Evolutionary conservation across 2,797 vertebrate genomes (phyloP).

Genomic region (Florisuga fusca): DNA sequence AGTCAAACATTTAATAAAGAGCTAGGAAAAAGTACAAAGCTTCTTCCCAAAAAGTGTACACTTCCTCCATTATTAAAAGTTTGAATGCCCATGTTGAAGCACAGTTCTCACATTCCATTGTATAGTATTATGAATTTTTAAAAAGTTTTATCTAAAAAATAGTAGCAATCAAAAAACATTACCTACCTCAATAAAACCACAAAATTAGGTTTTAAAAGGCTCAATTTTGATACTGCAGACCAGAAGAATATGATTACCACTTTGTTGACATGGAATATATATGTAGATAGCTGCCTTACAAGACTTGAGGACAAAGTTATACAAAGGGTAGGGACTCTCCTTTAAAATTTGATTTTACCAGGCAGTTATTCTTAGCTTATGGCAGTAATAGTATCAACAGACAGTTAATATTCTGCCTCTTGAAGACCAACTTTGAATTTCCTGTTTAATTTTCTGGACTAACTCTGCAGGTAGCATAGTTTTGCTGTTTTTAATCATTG

Average conservation of each 20-base stretch:
- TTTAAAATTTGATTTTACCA: neutral
- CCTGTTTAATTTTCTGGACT: neutral
- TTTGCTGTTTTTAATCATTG: neutral
- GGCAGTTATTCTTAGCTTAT: neutral
- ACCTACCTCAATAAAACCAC: neutral
- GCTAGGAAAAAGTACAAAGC: neutral
- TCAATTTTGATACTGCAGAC: neutral
- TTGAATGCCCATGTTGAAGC: neutral
- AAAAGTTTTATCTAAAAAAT: neutral
- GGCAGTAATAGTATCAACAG: neutral
- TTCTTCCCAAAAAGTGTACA: neutral
- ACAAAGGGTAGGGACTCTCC: neutral
- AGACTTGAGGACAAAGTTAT: neutral
- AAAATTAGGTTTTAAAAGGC: neutral
- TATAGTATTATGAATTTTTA: accelerated
- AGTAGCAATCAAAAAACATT: neutral
- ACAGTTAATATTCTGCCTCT: accelerated
- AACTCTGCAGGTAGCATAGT: neutral
- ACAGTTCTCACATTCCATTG: neutral
- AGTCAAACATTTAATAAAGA: neutral
- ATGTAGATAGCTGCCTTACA: neutral
- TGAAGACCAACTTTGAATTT: neutral
- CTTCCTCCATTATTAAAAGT: neutral
- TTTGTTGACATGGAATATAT: neutral
- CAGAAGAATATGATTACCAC: neutral